Percentiles rank a stretch among this genome's conserved stretches.
Conservation (phyloP, 2,797 vertebrate genomes). For the Cygnus olor region DNA sequence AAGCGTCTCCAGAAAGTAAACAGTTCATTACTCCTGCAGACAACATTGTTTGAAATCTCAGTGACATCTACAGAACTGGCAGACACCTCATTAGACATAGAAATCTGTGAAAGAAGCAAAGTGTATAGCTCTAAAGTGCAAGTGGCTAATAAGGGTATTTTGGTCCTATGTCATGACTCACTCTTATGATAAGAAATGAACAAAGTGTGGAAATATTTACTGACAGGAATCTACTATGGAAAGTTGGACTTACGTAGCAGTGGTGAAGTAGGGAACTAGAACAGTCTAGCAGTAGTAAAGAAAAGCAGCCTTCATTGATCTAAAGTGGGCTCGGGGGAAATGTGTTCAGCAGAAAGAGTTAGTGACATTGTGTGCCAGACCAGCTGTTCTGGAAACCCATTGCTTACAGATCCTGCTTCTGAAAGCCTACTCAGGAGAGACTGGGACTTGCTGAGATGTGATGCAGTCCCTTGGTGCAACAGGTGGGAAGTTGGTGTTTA, state of each 20-base stretch:
- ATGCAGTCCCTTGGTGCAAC: background rate
- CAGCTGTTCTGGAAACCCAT: background rate
- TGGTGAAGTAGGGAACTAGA: background rate
- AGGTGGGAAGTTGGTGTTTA: background rate
- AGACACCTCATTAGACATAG: background rate
- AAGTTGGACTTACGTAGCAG: background rate
- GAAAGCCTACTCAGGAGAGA: background rate
- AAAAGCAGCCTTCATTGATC: background rate
- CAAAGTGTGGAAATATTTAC: background rate
- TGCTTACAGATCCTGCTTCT: background rate
- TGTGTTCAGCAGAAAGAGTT: background rate
- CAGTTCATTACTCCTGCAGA: background rate
- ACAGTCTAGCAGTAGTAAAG: background rate
- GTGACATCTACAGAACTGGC: background rate
- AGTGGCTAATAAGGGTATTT: background rate
- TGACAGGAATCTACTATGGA: background rate
- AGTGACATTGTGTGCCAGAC: background rate
- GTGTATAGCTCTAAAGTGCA: background rate
- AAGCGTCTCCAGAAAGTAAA: background rate
- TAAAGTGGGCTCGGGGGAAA: background rate
- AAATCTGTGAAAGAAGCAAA: background rate
- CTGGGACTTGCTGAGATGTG: background rate
- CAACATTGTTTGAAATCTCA: background rate
- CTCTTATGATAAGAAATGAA: background rate
- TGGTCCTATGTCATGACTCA: background rate